These are phyloP conservation scores for Stichodactyla helianthus DNA, from an alignment of 64 coral and sea anemone species.

Conservation along the genomic window DNA sequence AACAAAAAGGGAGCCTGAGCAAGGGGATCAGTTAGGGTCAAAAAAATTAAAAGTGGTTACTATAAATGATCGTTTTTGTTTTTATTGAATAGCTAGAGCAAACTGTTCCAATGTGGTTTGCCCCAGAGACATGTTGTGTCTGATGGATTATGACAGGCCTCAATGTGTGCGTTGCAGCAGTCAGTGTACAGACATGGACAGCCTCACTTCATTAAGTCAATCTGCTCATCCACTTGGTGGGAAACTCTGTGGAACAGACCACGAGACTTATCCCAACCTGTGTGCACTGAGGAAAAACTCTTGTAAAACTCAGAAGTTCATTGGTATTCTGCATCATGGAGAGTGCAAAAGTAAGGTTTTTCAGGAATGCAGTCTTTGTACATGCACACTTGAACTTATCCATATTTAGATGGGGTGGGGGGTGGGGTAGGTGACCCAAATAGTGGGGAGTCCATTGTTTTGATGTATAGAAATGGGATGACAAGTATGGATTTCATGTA, in stretches of 20 bases:
- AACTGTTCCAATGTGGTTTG: constrained; percentile 4
- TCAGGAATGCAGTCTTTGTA: no score
- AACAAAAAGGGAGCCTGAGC: no score
- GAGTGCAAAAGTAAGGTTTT: constrained; percentile 26
- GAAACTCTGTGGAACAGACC: constrained; percentile 36
- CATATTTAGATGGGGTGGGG: no score
- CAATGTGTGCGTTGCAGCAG: constrained; percentile 37
- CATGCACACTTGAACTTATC: no score
- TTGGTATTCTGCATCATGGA: constrained; percentile 44
- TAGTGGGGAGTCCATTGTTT: no score
- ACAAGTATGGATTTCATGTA: no score
- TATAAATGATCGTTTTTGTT: not conserved
- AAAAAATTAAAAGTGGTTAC: no score
- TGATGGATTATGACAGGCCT: not conserved
- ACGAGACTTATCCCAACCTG: constrained; percentile 16
- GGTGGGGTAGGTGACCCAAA: no score
- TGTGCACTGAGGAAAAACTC: constrained; percentile 47
- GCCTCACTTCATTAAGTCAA: not conserved
- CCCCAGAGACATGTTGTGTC: not conserved
- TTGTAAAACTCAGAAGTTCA: constrained; percentile 22
- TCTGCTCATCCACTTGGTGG: not conserved
- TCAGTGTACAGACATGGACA: not conserved
- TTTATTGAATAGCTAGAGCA: constrained; percentile 25
- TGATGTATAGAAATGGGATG: no score
- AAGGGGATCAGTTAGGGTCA: no score